Evolutionary conservation across 2,888 invertebrate genomes (phyloP).

Genomic region (Lasioglossum lativentre): DNA sequence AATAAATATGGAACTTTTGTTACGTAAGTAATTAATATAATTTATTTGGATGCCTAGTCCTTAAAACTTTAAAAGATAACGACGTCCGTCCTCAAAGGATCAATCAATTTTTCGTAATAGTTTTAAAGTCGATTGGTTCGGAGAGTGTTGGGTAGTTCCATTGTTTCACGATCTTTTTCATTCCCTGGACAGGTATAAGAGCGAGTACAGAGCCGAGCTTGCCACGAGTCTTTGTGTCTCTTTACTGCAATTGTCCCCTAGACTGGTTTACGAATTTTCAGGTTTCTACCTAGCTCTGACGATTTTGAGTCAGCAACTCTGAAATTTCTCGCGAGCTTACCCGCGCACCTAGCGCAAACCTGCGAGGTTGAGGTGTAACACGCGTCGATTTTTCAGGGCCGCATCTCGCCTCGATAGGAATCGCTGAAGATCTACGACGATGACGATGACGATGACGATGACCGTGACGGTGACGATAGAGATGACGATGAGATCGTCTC

Average conservation of each 20-base stretch:
- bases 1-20: not conserved
- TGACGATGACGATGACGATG: not conserved
- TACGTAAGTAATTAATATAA: not conserved
- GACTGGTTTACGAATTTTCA: not conserved
- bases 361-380: not conserved
- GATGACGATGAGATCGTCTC: conserved; percentile 3
- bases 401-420: not conserved
- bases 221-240: not conserved
- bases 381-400: not conserved
- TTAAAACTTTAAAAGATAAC: not conserved
- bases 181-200: no score
- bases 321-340: not conserved
- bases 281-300: not conserved
- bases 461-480: not conserved
- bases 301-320: not conserved
- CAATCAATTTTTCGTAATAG: not conserved
- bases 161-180: no score
- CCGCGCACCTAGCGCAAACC: not conserved
- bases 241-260: not conserved
- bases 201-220: no score
- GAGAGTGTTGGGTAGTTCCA: no score
- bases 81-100: not conserved
- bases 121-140: not conserved
- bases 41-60: not conserved
- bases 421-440: not conserved